Percentiles rank a stretch among this genome's conserved stretches.
phyloP scores from a whole-genome alignment of 1,140 invertebrate species.

The Amphibalanus amphitrite region DNA sequence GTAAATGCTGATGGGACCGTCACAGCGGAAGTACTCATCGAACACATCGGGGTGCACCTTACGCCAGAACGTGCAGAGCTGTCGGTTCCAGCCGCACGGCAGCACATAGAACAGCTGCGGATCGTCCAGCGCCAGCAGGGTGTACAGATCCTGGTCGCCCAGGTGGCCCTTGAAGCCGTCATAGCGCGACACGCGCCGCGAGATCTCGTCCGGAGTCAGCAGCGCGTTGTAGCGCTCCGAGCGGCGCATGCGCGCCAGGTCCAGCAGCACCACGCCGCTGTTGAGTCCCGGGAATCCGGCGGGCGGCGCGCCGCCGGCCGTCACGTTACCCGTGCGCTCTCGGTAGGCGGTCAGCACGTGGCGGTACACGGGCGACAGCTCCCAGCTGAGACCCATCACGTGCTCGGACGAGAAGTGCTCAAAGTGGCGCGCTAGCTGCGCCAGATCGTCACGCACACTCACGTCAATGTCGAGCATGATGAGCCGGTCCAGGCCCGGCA shows the following conservation, averaged over 20 bases:
- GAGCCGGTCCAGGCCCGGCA: slow-evolving; percentile 37
- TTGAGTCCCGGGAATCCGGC: slow-evolving; percentile 58
- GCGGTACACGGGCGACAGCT: slow-evolving; percentile 61
- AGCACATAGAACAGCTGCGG: slow-evolving; percentile 54
- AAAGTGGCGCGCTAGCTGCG: slow-evolving; percentile 47
- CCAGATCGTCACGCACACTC: slow-evolving; percentile 51
- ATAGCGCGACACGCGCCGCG: background rate
- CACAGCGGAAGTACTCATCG: slow-evolving; percentile 52
- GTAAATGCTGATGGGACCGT: slow-evolving; percentile 49
- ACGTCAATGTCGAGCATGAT: slow-evolving; percentile 65
- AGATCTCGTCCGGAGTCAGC: slow-evolving; percentile 23
- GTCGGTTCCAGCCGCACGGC: slow-evolving; percentile 66
- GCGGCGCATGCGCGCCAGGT: slow-evolving; percentile 46
- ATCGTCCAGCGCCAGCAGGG: slow-evolving; percentile 49
- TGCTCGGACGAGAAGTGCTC: slow-evolving; percentile 27
- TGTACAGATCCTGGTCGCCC: slow-evolving; percentile 77
- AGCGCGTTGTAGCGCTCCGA: slow-evolving; percentile 40
- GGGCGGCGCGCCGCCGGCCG: slow-evolving; percentile 38
- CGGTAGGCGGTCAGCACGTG: slow-evolving; percentile 53
- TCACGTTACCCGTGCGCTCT: slow-evolving; percentile 34
- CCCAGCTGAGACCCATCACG: slow-evolving; percentile 55
- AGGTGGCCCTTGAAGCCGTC: slow-evolving; percentile 50
- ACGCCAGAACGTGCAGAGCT: slow-evolving; percentile 69
- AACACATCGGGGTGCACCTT: slow-evolving; percentile 44
- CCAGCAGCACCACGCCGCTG: slow-evolving; percentile 56